A percentile compares a stretch with the other conserved stretches of the same genome.
phyloP scores from a whole-genome alignment of 2,888 invertebrate species.

The Scaptomyza flava region DNA sequence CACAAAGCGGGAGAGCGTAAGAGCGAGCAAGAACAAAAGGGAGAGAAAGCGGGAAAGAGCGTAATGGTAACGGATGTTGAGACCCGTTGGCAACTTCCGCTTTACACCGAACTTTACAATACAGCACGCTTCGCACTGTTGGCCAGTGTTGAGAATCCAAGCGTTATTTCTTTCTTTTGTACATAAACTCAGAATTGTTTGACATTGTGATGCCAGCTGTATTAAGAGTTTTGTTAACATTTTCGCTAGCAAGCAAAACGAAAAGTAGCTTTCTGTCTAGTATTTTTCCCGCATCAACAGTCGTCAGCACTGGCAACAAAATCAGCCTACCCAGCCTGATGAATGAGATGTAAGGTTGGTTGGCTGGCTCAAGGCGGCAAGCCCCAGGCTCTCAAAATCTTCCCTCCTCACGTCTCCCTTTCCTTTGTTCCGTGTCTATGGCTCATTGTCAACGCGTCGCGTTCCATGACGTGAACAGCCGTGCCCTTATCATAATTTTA shows the following conservation, averaged over 20 bases:
- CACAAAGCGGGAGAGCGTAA: constrained; percentile 7
- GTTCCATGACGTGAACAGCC: constrained; percentile 57
- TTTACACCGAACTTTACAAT: constrained; percentile 53
- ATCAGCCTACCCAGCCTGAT: constrained; percentile 49
- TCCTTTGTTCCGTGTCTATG: constrained; percentile 52
- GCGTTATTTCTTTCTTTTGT: background rate
- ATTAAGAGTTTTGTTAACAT: no score
- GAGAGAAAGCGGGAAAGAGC: background rate
- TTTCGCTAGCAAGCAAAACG: background rate
- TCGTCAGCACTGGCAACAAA: background rate
- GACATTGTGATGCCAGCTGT: no score
- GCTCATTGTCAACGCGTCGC: constrained; percentile 66
- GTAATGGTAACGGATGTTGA: constrained; percentile 57
- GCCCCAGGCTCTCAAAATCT: constrained; percentile 10
- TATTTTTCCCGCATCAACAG: background rate
- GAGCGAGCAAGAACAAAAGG: background rate
- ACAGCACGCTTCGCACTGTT: constrained; percentile 57
- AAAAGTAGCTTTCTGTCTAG: background rate
- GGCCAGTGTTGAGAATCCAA: constrained; percentile 3
- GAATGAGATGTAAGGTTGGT: constrained; percentile 24
- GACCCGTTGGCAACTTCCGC: constrained; percentile 65
- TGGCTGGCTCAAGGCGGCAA: constrained; percentile 22
- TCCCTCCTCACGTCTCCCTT: no score
- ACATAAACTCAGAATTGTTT: no score
- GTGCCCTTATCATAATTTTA: constrained; percentile 77